Conservation (phyloP, 2,888 invertebrate species). For the Epistrophella euchroma region DNA sequence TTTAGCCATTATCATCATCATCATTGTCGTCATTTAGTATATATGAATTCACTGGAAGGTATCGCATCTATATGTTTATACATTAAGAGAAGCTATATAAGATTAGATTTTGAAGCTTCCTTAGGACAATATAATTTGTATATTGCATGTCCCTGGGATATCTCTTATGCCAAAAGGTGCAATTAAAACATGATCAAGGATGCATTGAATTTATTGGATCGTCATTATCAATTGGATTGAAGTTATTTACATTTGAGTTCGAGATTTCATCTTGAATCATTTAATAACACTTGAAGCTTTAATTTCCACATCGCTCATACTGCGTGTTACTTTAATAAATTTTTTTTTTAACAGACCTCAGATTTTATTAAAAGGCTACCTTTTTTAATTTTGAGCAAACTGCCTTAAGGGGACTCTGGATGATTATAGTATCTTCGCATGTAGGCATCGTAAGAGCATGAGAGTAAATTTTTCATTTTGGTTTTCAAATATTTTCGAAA, state of each 20-base stretch:
- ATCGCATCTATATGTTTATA: not conserved
- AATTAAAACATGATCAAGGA: constrained; percentile 25
- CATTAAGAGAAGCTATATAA: not conserved
- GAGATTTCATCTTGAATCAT: not conserved
- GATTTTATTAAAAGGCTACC: no score
- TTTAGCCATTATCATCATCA: constrained; percentile 8
- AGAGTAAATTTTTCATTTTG: no score
- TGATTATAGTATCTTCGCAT: no score
- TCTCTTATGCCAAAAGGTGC: not conserved
- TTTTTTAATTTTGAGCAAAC: no score
- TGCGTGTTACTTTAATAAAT: no score
- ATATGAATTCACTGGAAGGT: not conserved
- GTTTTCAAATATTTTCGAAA: no score
- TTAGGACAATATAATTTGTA: constrained; percentile 20
- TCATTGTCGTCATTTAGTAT: constrained; percentile 5
- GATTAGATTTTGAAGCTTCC: constrained; percentile 6
- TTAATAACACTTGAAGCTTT: not conserved
- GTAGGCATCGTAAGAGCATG: no score
- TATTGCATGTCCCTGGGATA: not conserved
- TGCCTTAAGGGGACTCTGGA: no score
- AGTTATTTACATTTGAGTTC: constrained; percentile 19
- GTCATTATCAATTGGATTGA: constrained; percentile 36
- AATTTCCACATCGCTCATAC: not conserved
- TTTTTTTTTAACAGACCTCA: not conserved
- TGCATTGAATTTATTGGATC: constrained; percentile 42